Base-by-base conservation (phyloP, 1,140 invertebrate species). In the Harlomillsia oculata region DNA sequence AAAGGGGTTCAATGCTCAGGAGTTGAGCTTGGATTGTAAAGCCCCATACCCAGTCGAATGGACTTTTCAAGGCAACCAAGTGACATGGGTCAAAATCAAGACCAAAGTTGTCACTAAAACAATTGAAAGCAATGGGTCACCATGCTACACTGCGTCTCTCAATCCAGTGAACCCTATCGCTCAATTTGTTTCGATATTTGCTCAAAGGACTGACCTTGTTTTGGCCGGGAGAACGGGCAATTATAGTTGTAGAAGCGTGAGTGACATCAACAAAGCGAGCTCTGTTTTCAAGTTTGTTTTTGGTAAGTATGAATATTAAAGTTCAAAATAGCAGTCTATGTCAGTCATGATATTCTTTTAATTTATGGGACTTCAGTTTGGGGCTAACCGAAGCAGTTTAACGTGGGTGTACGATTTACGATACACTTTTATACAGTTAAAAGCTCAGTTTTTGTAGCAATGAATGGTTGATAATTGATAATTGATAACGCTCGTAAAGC, bases 1-100 rank as follows among this genome's bases (percentile, higher is more conserved):
- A 5, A 26, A 46, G 32, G 14, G 28, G 13, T 26, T 26, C 23
- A 29, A 26, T 30, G 26, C n/a, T n/a, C n/a, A n/a, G n/a, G n/a
- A 46, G 32, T 46, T 26, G 44, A 29, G 26, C 32, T 46, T 46
- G 20, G 44, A 46, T 5, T 46, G 44, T n/a, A 46, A 46, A 29
- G 44, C 44, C 11, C 26, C 44, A 9, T 46, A 46, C 32, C 44
- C 44, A 3, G 28, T 46, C 0, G 44, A 46, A 29, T 46, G 44
- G 44, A 26, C 26, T 46, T 46, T 46, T 16, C 9, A n/a, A 16
- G 25, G 25, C 8, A 46, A 46, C 32, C 25, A 46, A 29, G 44
- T 46, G 5, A 46, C 44, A 29, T 46, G 44, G 44, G 20, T 29
- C 9, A 46, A 46, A 46, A 18, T 46, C 32, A 46, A 46, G 25